Evolutionary conservation across 2,888 invertebrate species (phyloP), one percentile per base, ranked within the genome.

Genomic region (Metopia argyrocephala): DNA sequence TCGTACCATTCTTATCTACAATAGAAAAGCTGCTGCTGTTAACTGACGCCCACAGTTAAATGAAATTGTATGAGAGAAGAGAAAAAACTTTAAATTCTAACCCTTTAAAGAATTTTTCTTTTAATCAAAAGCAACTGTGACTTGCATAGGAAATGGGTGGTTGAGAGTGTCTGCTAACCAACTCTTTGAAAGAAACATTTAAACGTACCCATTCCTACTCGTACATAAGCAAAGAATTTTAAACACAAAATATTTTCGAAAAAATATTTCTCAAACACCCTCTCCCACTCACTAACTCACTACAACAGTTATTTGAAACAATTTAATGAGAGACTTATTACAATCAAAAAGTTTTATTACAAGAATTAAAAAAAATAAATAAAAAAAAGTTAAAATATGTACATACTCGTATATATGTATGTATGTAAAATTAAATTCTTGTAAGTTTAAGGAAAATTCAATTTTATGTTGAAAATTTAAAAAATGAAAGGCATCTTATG

Each of bases 101-200:
- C 74, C 79, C 79, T 75, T 79, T 69, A 79, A 79, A 75, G 48
- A 64, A 48, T 56, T 68, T 75, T 68, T 46, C 59, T 65, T 76
- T 76, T 76, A 76, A 70, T 65, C 70, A 65, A 70, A 76, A 76
- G 50, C 76, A 70, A 70, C 70, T 70, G 70, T 76, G 76, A 76
- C 70, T 70, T 76, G 57, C 70, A 70, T 64, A 69, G 57, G 50
- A 76, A 76, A 65, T 70, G 70, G 76, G 70, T 70, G 76, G 76
- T 76, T 64, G 69, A 64, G 50, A 62, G 5, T 9, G 7, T 6
- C 3, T 2, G 45, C 28, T 20, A 50, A 21, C 27, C 48, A 64
- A 64, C 31, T 31, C 28, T 3, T 15, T 12, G 15, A 23, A n/a
- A n/a, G n/a, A 25, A 54, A 54, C 23, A 54, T 25, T 54, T 54